Percentiles rank a stretch among this genome's conserved stretches.
phyloP scores from a whole-genome alignment of 1,140 invertebrate species.

The Drosophila ohnishii region DNA sequence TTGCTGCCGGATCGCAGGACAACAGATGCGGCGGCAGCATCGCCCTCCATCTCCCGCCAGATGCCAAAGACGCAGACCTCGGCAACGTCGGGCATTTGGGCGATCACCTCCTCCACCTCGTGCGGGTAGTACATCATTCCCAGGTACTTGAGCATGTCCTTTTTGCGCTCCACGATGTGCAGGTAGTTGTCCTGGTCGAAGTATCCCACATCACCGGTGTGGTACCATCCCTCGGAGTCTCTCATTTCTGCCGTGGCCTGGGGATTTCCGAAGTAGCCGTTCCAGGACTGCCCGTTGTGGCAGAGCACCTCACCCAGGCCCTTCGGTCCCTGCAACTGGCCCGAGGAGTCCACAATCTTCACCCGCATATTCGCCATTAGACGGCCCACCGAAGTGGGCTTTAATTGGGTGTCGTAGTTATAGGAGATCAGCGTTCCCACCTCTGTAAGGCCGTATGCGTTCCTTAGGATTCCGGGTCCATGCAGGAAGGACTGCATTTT shows the following conservation, averaged over 20 bases:
- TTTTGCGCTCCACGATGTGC: conserved; percentile 86
- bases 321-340: conserved; percentile 51
- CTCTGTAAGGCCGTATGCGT: conserved; percentile 66
- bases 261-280: conserved; percentile 73
- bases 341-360: conserved; percentile 75
- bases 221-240: conserved; percentile 85
- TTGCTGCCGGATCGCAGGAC: conserved; percentile 47
- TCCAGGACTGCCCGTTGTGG: conserved; percentile 62
- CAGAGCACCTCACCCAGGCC: conserved; percentile 70
- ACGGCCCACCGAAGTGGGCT: conserved; percentile 67
- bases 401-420: conserved; percentile 48
- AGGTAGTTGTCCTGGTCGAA: conserved; percentile 85
- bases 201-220: conserved; percentile 88
- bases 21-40: conserved; percentile 76
- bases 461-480: conserved; percentile 56
- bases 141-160: conserved; percentile 85
- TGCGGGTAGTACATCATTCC: conserved; percentile 82
- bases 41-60: conserved; percentile 72
- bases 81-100: conserved; percentile 66
- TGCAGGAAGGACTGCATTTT: conserved; percentile 69
- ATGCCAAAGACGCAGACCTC: conserved; percentile 80
- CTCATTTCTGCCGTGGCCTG: conserved; percentile 67
- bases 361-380: conserved; percentile 56
- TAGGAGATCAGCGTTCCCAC: conserved; percentile 51
- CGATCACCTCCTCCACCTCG: conserved; percentile 75